Base-by-base conservation (phyloP, 2,113 vertebrate species). In the Stigmatopora nigra region DNA sequence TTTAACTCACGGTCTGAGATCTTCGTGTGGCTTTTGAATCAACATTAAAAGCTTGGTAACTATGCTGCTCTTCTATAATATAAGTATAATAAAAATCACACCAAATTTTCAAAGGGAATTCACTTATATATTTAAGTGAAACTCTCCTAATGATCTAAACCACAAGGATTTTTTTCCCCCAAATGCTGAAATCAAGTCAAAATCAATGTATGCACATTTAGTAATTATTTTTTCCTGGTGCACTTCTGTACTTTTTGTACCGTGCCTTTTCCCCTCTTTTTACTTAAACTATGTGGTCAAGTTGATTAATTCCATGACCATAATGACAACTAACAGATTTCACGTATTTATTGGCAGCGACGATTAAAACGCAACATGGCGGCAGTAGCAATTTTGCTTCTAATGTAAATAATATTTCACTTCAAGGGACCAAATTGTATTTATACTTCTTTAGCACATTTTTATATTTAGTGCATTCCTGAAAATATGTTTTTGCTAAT, bases 371-470 rank as follows among this genome's bases (percentile, higher is more conserved):
- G 82, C 75, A 85, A 55, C 77, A 82, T 85, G 52, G 81, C 81
- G 89, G 88, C 85, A 85, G 85, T 89, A 85, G 71, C 89, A 86
- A 88, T 12, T 67, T 70, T 78, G 75, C 71, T 92, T 89, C 73
- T 76, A 78, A 92, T 93, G 94, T 94, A 94, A 88, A 97, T 88
- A 89, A 92, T 93, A 94, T 87, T 89, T 88, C 83, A 82, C 70
- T 70, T 90, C 78, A 83, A 93, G 91, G 94, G 93, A 96, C 94
- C 95, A 97, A 98, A 98, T 95, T 97, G 92, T 98, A 99, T 99
- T 98, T 98, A 97, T 98, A 94, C 93, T 92, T n/a, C n/a, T n/a
- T 92, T 90, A 25, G n/a, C 20, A 15, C 20, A 55, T 25, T 55
- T 55, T 55, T 25, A 14, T 25, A 25, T 55, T 25, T 15, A 25